A percentile compares a stretch with the other conserved stretches of the same genome.
phyloP scores from a whole-genome alignment of 2,113 vertebrate species.

The Rhinolophus sinicus region DNA sequence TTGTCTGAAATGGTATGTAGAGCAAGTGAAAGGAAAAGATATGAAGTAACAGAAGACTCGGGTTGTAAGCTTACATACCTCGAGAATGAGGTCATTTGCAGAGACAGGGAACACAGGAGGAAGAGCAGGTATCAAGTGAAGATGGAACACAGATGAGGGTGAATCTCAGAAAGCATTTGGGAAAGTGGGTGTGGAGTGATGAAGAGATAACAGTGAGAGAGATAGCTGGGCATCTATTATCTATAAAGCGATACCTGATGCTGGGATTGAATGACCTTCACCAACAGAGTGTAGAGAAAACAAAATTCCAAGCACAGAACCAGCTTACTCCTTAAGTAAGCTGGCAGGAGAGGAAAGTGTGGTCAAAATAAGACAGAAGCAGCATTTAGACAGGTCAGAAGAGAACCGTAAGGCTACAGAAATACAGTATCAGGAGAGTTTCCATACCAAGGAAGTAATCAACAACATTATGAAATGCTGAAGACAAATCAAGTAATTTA shows the following conservation, averaged over 20 bases:
- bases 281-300: not conserved
- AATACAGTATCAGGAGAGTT: not conserved
- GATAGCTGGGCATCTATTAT: not conserved
- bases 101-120: not conserved
- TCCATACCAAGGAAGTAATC: not conserved
- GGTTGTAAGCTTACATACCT: not conserved
- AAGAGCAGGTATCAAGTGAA: not conserved
- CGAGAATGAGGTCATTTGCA: not conserved
- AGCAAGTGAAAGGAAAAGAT: conserved; percentile 26
- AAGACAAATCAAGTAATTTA: conserved; percentile 9
- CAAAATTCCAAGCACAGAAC: not conserved
- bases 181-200: not conserved
- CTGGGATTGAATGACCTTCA: not conserved
- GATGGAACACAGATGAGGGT: not conserved
- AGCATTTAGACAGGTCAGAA: not conserved
- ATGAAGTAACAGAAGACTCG: not conserved
- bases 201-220: not conserved
- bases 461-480: not conserved
- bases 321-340: not conserved
- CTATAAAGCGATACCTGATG: not conserved
- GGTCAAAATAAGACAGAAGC: not conserved
- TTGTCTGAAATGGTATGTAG: not conserved
- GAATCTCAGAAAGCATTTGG: not conserved
- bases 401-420: not conserved
- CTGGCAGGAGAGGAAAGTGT: not conserved